Base-by-base conservation (phyloP, 2,113 vertebrate species). In the Microtus richardsoni region DNA sequence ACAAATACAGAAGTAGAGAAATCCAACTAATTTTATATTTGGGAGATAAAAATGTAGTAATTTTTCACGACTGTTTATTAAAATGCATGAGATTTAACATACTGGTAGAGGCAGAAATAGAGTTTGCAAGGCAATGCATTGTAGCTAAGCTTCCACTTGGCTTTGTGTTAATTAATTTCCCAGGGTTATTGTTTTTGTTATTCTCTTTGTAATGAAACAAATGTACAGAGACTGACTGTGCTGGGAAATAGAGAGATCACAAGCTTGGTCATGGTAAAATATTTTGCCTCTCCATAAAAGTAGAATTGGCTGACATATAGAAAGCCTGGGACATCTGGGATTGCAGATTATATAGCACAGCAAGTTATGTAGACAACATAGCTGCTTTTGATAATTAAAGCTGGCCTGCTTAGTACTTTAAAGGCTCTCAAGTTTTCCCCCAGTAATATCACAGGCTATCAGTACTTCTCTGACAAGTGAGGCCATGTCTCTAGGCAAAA, bases 391-490 rank as follows among this genome's bases (percentile, higher is more conserved):
- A 93, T 97, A 95, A 98, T 98, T 97, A 97, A 93, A 82, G 5
- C 58, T 88, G 70, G 88, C 66, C 79, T 95, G 47, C 75, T 97
- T 94, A 96, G 92, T 85, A 96, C 91, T 93, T 94, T 94, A 90
- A 95, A 77, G 96, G 39, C 68, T 97, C 88, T 97, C 95, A 83
- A 52, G 10, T 79, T 96, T 87, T 96, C 89, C n/a, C 52, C n/a
- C 30, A 62, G 33, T 93, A 96, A 97, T 97, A 91, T 96, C 83
- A 96, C 70, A 97, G 93, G 75, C n/a, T 96, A 97, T 96, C 93
- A 96, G 78, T 98, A 95, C 83, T 58, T 92, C 73, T 89, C 54
- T 98, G 94, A 98, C 79, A 98, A 98, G 98, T 86, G n/a, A 58
- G 24, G 73, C 7, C 60, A 91, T 93, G 93, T 97, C 96, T 98